Percentiles rank a stretch among this genome's conserved stretches.
Conservation (phyloP, 2,797 vertebrate species). For the Sciaenops ocellatus region DNA sequence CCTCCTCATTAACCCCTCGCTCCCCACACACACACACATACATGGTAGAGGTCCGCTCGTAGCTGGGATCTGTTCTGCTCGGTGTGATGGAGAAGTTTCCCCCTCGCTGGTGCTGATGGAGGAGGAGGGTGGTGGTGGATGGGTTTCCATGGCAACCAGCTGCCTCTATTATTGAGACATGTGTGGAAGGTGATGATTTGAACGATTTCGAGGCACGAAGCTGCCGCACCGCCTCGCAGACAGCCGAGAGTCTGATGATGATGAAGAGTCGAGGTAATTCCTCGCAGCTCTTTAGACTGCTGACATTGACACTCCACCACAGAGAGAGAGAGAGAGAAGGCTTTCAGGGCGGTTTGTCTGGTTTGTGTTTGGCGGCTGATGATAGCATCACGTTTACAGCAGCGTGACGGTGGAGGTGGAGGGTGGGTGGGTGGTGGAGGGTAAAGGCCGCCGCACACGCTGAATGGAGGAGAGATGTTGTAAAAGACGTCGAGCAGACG, state of each 20-base stretch:
- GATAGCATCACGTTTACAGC: conserved; percentile 7
- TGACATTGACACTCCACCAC: conserved; percentile 32
- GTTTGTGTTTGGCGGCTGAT: conserved; percentile 9
- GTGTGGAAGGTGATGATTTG: conserved; percentile 25
- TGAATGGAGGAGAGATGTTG: conserved; percentile 23
- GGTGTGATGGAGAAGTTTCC: conserved; percentile 13
- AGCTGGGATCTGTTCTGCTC: conserved; percentile 35
- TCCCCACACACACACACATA: neutral
- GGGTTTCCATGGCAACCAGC: conserved; percentile 59
- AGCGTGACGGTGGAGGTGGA: conserved; percentile 18
- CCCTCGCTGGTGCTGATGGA: neutral
- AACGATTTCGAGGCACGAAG: neutral
- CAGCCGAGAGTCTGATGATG: neutral
- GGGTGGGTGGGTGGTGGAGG: no score
- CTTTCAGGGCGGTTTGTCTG: conserved; percentile 16
- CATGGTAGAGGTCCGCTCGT: conserved; percentile 13
- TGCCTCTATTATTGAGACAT: conserved; percentile 9
- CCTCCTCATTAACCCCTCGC: conserved; percentile 59
- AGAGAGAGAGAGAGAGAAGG: neutral
- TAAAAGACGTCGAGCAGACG: conserved; percentile 12
- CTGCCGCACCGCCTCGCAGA: neutral
- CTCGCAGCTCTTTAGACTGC: conserved; percentile 11
- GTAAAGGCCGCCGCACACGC: neutral
- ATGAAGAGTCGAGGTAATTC: conserved; percentile 36
- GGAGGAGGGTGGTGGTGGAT: conserved; percentile 13